Percentiles rank a stretch among this genome's conserved stretches.
phyloP scores from a whole-genome alignment of 2,888 invertebrate species.

The Thyatira batis region DNA sequence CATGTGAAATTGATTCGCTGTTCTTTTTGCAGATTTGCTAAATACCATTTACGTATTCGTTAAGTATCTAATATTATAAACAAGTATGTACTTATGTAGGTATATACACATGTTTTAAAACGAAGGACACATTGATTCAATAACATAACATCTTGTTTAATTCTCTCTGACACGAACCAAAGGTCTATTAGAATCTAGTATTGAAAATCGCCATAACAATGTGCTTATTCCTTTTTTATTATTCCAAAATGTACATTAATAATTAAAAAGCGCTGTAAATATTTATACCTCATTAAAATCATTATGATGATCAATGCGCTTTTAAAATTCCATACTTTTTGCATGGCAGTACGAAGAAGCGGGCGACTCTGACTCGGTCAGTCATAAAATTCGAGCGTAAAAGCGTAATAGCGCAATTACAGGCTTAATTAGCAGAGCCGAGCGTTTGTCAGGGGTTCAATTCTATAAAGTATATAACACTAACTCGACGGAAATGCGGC shows the following conservation, averaged over 20 bases:
- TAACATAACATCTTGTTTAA: too few species aligned
- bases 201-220: too few species aligned
- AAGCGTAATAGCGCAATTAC: slow-evolving; percentile 68
- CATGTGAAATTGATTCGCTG: background rate
- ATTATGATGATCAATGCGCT: background rate
- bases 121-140: too few species aligned
- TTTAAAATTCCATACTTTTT: slow-evolving; percentile 1
- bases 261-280: background rate
- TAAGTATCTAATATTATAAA: background rate
- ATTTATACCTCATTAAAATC: background rate
- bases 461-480: too few species aligned
- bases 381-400: slow-evolving; percentile 69
- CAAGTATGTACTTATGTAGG: background rate
- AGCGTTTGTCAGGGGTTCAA: slow-evolving; percentile 69
- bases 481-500: too few species aligned
- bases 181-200: too few species aligned
- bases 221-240: too few species aligned
- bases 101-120: too few species aligned
- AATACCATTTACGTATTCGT: background rate
- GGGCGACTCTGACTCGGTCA: slow-evolving; percentile 38
- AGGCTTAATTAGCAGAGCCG: slow-evolving; percentile 68
- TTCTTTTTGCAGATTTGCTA: background rate
- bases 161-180: too few species aligned
- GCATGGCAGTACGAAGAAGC: slow-evolving; percentile 27
- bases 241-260: too few species aligned